Evolutionary conservation across 2,888 invertebrate species (phyloP).

Genomic region (Acrobasis consociella): DNA sequence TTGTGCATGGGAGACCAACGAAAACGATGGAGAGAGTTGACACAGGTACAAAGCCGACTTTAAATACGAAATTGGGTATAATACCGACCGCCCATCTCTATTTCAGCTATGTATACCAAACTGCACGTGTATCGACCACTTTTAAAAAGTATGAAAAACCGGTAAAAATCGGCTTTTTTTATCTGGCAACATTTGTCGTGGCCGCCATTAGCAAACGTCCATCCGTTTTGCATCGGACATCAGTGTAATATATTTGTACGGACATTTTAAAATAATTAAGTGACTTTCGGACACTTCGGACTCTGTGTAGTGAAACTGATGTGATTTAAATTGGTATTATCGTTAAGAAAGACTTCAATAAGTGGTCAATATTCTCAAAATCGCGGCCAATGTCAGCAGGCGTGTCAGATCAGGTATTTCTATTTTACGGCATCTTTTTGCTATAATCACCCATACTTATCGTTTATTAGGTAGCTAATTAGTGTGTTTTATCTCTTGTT

Average conservation of each 20-base stretch:
- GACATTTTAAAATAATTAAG: conserved; percentile 65
- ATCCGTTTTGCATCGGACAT: conserved; percentile 65
- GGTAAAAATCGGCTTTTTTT: neutral
- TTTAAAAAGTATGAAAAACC: neutral
- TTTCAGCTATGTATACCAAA: too few species aligned
- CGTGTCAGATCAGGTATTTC: conserved; percentile 94
- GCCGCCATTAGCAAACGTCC: conserved; percentile 75
- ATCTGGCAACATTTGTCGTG: conserved; percentile 49
- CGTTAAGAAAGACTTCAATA: conserved; percentile 71
- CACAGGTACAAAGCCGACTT: too few species aligned
- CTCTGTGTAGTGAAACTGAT: conserved; percentile 77
- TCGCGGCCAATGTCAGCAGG: conserved; percentile 94
- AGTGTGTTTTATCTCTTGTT: conserved; percentile 75
- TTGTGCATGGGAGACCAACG: too few species aligned
- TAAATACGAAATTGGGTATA: too few species aligned
- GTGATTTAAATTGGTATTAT: conserved; percentile 73
- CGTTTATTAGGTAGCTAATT: conserved; percentile 42
- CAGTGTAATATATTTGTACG: conserved; percentile 62
- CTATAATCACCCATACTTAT: conserved; percentile 44
- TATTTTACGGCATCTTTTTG: conserved; percentile 56
- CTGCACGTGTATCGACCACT: neutral
- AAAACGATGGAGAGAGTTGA: too few species aligned
- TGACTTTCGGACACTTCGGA: conserved; percentile 67
- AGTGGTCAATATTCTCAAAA: conserved; percentile 81
- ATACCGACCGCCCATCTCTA: too few species aligned